phyloP scores from a whole-genome alignment of 2,888 invertebrate genomes.

The Heliconius hortense region DNA sequence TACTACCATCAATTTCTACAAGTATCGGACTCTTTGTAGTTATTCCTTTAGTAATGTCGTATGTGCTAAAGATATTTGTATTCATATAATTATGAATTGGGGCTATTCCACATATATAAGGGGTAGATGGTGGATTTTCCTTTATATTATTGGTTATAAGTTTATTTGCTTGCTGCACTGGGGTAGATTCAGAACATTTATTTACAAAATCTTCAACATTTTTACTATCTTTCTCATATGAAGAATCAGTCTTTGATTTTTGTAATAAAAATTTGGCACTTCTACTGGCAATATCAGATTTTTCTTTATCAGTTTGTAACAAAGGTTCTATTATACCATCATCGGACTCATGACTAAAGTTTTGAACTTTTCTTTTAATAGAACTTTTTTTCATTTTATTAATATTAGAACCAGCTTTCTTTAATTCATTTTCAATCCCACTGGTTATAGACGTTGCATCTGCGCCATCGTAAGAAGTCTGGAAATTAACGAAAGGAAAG shows the following conservation, averaged over 20 bases:
- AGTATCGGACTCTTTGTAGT: slow-evolving; percentile 62
- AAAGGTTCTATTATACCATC: slow-evolving; percentile 74
- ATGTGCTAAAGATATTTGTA: slow-evolving; percentile 58
- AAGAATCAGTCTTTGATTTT: slow-evolving; percentile 69
- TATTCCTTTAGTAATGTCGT: slow-evolving; percentile 49
- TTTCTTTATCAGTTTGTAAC: slow-evolving; percentile 65
- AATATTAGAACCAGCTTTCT: slow-evolving; percentile 69
- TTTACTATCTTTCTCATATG: slow-evolving; percentile 50
- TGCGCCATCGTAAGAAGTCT: slow-evolving; percentile 74
- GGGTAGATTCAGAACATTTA: slow-evolving; percentile 41
- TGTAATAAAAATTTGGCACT: slow-evolving; percentile 70
- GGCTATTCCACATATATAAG: slow-evolving; percentile 44
- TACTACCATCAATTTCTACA: slow-evolving; percentile 64
- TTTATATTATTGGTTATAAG: slow-evolving; percentile 48
- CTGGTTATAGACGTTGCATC: slow-evolving; percentile 69
- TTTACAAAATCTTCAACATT: slow-evolving; percentile 34
- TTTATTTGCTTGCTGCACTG: slow-evolving; percentile 43
- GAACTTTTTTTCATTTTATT: slow-evolving; percentile 74
- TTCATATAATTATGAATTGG: slow-evolving; percentile 67
- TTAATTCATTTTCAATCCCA: slow-evolving; percentile 70
- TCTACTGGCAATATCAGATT: slow-evolving; percentile 55
- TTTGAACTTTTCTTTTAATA: slow-evolving; percentile 68
- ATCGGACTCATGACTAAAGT: slow-evolving; percentile 66
- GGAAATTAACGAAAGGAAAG: slow-evolving; percentile 46
- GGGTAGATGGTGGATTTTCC: slow-evolving; percentile 48